Percentiles rank a stretch among this genome's conserved stretches.
These are phyloP conservation scores for Brachionus koreanus DNA, from an alignment of 1,140 invertebrate genomes.

Conservation along the genomic window DNA sequence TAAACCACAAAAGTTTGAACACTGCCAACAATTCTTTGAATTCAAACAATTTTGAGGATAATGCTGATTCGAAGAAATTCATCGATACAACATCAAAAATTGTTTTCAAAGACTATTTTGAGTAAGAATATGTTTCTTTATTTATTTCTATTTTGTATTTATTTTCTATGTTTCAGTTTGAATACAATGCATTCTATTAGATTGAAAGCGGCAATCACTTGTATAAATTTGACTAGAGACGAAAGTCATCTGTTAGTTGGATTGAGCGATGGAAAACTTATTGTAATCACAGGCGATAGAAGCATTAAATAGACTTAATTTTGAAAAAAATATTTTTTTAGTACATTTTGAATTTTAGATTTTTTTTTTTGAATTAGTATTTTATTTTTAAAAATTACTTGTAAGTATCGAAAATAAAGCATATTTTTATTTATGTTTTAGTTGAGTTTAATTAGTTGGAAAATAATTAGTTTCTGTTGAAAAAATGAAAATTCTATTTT, in stretches of 20 bases:
- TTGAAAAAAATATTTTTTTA: neutral
- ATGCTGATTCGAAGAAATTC: neutral
- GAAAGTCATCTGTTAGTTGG: constrained; percentile 65
- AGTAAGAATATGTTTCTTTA: constrained; percentile 49
- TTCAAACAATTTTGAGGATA: neutral
- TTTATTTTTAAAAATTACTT: neutral
- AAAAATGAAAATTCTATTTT: too few species aligned
- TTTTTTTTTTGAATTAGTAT: neutral
- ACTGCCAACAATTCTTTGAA: neutral
- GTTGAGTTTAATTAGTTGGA: neutral
- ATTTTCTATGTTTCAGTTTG: constrained; percentile 54
- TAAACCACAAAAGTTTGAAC: neutral
- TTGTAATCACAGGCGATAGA: constrained; percentile 60
- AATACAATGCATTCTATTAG: constrained; percentile 57
- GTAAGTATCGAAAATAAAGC: neutral
- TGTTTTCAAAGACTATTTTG: constrained; percentile 57
- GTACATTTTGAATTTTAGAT: neutral
- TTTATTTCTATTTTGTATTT: constrained; percentile 54
- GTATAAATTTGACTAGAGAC: constrained; percentile 62
- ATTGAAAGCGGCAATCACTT: constrained; percentile 64
- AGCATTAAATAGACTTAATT: constrained; percentile 1
- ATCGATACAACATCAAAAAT: constrained; percentile 58
- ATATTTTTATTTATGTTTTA: neutral
- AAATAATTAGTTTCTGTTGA: too few species aligned
- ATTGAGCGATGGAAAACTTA: constrained; percentile 64